A percentile compares a stretch with the other conserved stretches of the same genome.
phyloP scores from a whole-genome alignment of 2,797 vertebrate genomes.

The Kryptopterus vitreolus region DNA sequence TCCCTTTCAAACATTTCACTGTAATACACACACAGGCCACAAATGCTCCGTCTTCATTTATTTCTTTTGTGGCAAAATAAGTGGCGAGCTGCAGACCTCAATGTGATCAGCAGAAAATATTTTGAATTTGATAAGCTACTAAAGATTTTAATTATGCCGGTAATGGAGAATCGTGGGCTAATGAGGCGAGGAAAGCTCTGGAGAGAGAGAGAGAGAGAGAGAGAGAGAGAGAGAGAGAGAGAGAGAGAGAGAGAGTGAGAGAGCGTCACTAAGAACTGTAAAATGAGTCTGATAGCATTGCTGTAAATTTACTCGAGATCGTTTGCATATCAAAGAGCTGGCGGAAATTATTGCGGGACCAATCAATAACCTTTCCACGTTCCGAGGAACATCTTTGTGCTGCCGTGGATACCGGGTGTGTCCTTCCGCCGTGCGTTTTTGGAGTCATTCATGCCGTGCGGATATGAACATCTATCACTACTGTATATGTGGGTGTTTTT shows the following conservation, averaged over 20 bases:
- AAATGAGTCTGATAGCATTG: constrained; percentile 99
- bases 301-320: constrained; percentile 98
- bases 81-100: constrained; percentile 98
- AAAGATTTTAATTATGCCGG: constrained; percentile 99
- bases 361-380: constrained; percentile 98
- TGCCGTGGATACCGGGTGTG: constrained; percentile 10
- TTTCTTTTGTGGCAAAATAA: constrained; percentile 99
- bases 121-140: constrained; percentile 99
- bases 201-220: constrained; percentile 78
- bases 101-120: constrained; percentile 98
- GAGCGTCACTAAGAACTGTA: constrained; percentile 96
- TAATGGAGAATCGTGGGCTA: constrained; percentile 99
- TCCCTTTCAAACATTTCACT: constrained; percentile 72
- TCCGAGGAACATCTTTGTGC: constrained; percentile 69
- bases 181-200: constrained; percentile 98
- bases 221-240: constrained; percentile 31
- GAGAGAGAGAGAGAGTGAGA: not conserved
- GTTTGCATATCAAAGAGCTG: constrained; percentile 99
- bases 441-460: not conserved
- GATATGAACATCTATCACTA: not conserved
- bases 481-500: not conserved
- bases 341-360: constrained; percentile 99
- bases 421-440: constrained; percentile 27
- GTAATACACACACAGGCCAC: constrained; percentile 67
- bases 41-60: constrained; percentile 96